Base-by-base conservation (phyloP, 2,797 vertebrate species). In the Limnodromus scolopaceus region DNA sequence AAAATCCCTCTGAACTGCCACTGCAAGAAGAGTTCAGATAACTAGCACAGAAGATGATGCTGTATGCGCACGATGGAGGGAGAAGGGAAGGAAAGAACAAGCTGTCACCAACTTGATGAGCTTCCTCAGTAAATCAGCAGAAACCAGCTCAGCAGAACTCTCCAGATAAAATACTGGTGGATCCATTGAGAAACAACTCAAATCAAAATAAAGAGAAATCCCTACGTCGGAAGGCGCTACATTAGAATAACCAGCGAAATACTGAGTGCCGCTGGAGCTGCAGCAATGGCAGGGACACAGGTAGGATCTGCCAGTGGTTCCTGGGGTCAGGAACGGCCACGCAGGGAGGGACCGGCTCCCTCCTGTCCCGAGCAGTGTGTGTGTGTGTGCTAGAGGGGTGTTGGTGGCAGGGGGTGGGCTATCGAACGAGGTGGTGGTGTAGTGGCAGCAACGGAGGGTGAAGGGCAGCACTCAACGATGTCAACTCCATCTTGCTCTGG, bases 71-170 rank as follows among this genome's bases (percentile, higher is more conserved):
- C 3, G 34, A 91, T 81, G 93, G 89, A 89, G 78, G 89, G 81
- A 92, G 78, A 38, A 92, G 68, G 87, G 76, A 97, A 92, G 97
- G 97, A 97, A 98, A 98, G 97, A 98, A 98, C 95, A 98, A 97
- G 97, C 96, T 97, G 97, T 98, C 96, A 95, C 97, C 97, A 98
- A 95, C 94, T 92, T 93, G 96, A 98, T 72, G 96, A 97, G 92
- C 93, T 97, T 97, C 98, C 97, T 98, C 97, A 97, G 96, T 96
- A 97, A 97, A 98, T 97, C 97, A 98, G 97, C 97, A 98, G 97
- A 98, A 98, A 98, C 97, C 98, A 98, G 97, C 97, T 98, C 97
- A 98, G 98, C 97, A 98, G 98, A 97, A 98, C 97, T 97, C 97
- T 97, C 97, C 98, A 96, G 97, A 97, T 97, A 98, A 98, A 98